Evolutionary conservation across 2,888 invertebrate species (phyloP).

Genomic region (Allacma fusca): DNA sequence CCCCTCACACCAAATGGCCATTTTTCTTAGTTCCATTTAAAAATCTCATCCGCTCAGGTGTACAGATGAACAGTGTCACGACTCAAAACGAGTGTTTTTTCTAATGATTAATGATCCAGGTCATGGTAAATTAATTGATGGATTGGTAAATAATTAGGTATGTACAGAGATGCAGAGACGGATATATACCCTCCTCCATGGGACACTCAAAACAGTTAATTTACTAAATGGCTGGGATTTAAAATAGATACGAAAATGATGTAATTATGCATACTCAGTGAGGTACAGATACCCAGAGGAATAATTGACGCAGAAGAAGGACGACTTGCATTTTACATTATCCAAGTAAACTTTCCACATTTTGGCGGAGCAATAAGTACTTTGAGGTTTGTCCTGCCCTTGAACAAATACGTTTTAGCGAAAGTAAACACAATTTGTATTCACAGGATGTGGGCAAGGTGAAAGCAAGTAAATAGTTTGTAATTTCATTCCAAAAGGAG

Average conservation of each 20-base stretch:
- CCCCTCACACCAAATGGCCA: not conserved
- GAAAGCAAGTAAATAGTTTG: conserved; percentile 16
- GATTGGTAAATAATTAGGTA: not conserved
- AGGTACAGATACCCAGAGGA: not conserved
- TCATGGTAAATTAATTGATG: not conserved
- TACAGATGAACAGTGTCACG: not conserved
- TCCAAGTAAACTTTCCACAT: not conserved
- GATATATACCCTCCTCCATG: too few species aligned
- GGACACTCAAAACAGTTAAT: too few species aligned
- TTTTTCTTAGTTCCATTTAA: conserved; percentile 1
- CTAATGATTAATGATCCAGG: not conserved
- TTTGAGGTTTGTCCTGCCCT: conserved; percentile 11
- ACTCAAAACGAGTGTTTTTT: not conserved
- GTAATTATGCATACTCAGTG: not conserved
- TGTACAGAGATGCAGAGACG: too few species aligned
- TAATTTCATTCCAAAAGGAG: not conserved
- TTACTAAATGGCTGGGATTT: too few species aligned
- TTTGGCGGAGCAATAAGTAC: not conserved
- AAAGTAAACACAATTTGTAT: conserved; percentile 7
- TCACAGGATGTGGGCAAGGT: conserved; percentile 16
- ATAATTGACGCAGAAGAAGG: not conserved
- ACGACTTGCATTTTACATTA: conserved; percentile 4
- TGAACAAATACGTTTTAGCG: conserved; percentile 16
- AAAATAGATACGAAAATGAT: too few species aligned
- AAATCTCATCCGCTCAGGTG: not conserved